A percentile compares a stretch with the other conserved stretches of the same genome.
phyloP scores from a whole-genome alignment of 2,113 vertebrate species.

The Gymnorhina tibicen region DNA sequence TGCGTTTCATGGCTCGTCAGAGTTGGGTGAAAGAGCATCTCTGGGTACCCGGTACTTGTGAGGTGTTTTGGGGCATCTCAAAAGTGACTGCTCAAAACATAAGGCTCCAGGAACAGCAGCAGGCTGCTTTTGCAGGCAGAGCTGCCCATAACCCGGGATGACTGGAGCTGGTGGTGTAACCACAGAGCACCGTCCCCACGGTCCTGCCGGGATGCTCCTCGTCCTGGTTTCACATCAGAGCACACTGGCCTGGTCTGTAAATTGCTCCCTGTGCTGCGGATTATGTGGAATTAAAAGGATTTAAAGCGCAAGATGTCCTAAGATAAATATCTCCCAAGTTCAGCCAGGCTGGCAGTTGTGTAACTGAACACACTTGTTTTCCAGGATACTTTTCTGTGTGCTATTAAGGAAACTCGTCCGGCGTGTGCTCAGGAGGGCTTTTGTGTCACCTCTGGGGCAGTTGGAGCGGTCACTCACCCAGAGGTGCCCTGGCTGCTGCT shows the following conservation, averaged over 20 bases:
- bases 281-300: constrained; percentile 61
- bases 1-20: neutral
- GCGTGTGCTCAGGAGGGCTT: neutral
- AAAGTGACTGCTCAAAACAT: neutral
- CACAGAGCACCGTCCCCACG: rapidly evolving
- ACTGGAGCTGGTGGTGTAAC: neutral
- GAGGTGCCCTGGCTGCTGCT: neutral
- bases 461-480: rapidly evolving
- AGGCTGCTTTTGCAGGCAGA: neutral
- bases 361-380: neutral
- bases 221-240: neutral
- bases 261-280: neutral
- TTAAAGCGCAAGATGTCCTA: constrained; percentile 62
- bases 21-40: neutral
- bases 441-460: neutral
- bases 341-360: neutral
- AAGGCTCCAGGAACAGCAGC: neutral
- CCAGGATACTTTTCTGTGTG: neutral
- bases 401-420: rapidly evolving
- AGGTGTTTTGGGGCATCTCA: neutral
- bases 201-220: neutral
- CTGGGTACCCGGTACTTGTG: neutral
- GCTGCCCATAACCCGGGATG: rapidly evolving
- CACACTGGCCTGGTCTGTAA: neutral
- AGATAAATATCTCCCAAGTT: constrained; percentile 40